Conservation (phyloP, 2,888 invertebrate species). For the Bruchidius siliquastri region DNA sequence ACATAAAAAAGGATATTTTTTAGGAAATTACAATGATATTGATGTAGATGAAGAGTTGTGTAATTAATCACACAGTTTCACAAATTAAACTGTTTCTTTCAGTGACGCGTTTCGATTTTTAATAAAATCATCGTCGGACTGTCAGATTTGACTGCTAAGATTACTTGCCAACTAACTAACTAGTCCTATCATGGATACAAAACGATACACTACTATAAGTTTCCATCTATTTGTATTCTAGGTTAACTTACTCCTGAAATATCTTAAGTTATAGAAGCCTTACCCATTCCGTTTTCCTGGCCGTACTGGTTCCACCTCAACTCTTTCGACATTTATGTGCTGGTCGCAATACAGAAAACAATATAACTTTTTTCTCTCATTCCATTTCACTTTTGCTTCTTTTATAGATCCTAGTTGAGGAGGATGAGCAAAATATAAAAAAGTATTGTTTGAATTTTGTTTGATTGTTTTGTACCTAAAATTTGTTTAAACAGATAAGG, state of each 20-base stretch:
- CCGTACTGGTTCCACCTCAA: slow-evolving; percentile 15
- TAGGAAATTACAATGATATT: no score
- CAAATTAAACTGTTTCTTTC: no score
- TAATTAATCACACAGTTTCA: no score
- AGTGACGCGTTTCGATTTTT: no score
- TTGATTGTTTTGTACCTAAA: slow-evolving; percentile 9
- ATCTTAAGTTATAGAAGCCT: neutral
- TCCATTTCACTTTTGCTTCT: slow-evolving; percentile 40
- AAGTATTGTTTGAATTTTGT: slow-evolving; percentile 24
- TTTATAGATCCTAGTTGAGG: slow-evolving; percentile 33
- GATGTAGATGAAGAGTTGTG: no score
- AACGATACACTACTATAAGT: no score
- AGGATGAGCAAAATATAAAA: slow-evolving; percentile 36
- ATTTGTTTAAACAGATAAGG: neutral
- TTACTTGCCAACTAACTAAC: no score
- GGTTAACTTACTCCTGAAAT: neutral
- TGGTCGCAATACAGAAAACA: slow-evolving; percentile 34
- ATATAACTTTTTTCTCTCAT: slow-evolving; percentile 29
- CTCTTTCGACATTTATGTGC: slow-evolving; percentile 30
- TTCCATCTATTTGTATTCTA: no score
- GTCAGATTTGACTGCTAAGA: no score
- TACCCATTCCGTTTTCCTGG: neutral
- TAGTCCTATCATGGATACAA: no score
- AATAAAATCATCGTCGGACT: no score
- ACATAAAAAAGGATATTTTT: no score